These are phyloP conservation scores for Sebastolobus altivelis DNA, from an alignment of 2,797 vertebrate species.

Conservation along the genomic window DNA sequence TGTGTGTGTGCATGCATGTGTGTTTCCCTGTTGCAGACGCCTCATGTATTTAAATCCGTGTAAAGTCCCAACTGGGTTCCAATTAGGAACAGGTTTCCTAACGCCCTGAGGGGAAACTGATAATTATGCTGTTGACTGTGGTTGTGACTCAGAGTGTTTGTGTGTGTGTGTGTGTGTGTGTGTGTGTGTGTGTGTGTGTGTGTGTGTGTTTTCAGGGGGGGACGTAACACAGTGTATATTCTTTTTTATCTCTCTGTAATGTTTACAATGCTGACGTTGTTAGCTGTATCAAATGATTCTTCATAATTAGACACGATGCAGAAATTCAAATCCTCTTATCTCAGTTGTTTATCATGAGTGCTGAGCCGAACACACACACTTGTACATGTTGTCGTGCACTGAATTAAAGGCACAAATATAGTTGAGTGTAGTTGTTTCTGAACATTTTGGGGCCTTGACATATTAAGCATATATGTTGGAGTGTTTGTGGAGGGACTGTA, in stretches of 20 bases:
- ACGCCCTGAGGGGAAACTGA: slow-evolving; percentile 82
- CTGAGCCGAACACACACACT: slow-evolving; percentile 22
- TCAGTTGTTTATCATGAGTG: slow-evolving; percentile 65
- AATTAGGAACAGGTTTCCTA: slow-evolving; percentile 87
- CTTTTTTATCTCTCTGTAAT: slow-evolving; percentile 73
- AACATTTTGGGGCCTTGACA: slow-evolving; percentile 30
- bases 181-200: slow-evolving; percentile 51
- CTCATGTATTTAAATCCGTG: slow-evolving; percentile 87
- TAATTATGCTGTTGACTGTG: slow-evolving; percentile 88
- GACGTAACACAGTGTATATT: slow-evolving; percentile 70
- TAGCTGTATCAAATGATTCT: slow-evolving; percentile 72
- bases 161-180: slow-evolving; percentile 52
- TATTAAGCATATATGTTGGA: slow-evolving; percentile 25
- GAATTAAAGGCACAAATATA: slow-evolving; percentile 40
- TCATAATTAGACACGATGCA: slow-evolving; percentile 76
- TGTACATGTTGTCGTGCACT: slow-evolving; percentile 18
- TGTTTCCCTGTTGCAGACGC: slow-evolving; percentile 75
- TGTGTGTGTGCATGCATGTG: slow-evolving; percentile 36
- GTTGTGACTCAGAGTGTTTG: slow-evolving; percentile 65
- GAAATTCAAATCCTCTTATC: slow-evolving; percentile 71
- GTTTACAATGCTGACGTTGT: slow-evolving; percentile 73
- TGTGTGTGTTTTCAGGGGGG: slow-evolving; percentile 50
- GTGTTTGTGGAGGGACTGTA: slow-evolving; percentile 43
- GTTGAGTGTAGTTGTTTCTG: slow-evolving; percentile 27
- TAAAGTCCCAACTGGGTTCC: slow-evolving; percentile 85